Percentiles rank a stretch among this genome's conserved stretches.
These are phyloP conservation scores for Ditylenchus weischeri DNA, from an alignment of 2,888 invertebrate species.

Conservation along the genomic window DNA sequence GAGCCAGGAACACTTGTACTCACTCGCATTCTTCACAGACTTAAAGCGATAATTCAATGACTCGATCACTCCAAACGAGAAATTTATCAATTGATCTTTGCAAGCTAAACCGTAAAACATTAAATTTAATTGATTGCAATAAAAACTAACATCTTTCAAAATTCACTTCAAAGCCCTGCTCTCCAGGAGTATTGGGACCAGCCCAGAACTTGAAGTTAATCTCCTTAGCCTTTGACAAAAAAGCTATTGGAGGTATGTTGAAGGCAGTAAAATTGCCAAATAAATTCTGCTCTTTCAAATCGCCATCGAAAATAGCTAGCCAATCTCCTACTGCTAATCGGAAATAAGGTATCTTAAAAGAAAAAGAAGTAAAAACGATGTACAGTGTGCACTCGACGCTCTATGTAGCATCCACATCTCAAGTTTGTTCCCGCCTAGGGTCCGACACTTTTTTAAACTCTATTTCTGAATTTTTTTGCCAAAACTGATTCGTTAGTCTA, in stretches of 20 bases:
- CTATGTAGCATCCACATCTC: too few relatives aligned
- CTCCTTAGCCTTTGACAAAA: constrained; percentile 16
- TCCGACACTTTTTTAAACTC: too few relatives aligned
- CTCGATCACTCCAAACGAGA: constrained; percentile 23
- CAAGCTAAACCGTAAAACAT: constrained; percentile 15
- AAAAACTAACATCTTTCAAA: constrained; percentile 30
- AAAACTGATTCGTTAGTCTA: too few relatives aligned
- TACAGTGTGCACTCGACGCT: too few relatives aligned
- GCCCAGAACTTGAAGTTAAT: constrained; percentile 24
- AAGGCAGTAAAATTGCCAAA: constrained; percentile 24
- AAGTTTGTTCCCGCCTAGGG: too few relatives aligned
- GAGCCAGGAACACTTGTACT: constrained; percentile 35
- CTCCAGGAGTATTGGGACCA: constrained; percentile 19
- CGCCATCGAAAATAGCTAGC: constrained; percentile 22
- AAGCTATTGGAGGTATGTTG: constrained; percentile 22
- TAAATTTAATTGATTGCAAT: background rate
- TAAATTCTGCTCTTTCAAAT: constrained; percentile 4
- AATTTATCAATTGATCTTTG: background rate
- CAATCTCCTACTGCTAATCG: constrained; percentile 26
- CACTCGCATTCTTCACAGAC: background rate
- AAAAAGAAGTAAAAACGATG: constrained; percentile 6
- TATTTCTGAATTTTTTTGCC: too few relatives aligned
- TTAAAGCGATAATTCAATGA: constrained; percentile 23
- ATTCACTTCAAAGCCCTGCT: constrained; percentile 21
- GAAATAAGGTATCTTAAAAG: constrained; percentile 23